Conservation (phyloP, 2,113 vertebrate genomes). For the Eptesicus fuscus region DNA sequence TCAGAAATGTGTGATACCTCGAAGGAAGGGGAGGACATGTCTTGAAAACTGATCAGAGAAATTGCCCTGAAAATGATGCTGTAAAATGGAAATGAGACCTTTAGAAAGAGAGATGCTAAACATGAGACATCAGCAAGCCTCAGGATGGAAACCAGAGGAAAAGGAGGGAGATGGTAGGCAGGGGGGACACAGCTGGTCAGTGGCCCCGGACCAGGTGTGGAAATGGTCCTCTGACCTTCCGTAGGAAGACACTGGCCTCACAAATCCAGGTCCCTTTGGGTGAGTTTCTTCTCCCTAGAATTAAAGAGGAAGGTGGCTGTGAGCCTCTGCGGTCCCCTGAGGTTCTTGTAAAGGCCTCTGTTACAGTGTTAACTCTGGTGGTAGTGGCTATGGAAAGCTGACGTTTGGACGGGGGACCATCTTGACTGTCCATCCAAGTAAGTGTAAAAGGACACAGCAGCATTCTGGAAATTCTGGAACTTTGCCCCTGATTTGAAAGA, state of each 20-base stretch:
- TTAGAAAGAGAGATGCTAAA: constrained; percentile 65
- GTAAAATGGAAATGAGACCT: constrained; percentile 79
- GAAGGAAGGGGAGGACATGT: constrained; percentile 55
- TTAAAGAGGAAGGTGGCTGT: neutral
- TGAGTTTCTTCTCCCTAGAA: neutral
- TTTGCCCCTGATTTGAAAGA: neutral
- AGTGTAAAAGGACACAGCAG: constrained; percentile 41
- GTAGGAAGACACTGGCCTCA: neutral
- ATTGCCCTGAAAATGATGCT: constrained; percentile 68
- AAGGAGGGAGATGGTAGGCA: neutral
- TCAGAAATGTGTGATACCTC: constrained; percentile 67
- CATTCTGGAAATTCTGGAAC: neutral
- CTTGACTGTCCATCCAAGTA: constrained; percentile 67
- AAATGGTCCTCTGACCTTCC: neutral
- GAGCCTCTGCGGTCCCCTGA: neutral
- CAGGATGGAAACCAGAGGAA: neutral
- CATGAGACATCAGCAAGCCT: constrained; percentile 50
- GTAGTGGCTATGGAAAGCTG: neutral
- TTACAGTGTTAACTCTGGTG: neutral
- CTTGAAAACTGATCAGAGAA: constrained; percentile 70
- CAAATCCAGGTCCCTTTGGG: neutral
- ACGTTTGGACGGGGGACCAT: constrained; percentile 66
- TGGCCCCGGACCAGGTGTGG: neutral
- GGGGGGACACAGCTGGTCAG: neutral
- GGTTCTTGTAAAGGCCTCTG: constrained; percentile 62